These are phyloP conservation scores for Gnatocerus cornutus DNA, from an alignment of 2,888 invertebrate species.

Conservation along the genomic window DNA sequence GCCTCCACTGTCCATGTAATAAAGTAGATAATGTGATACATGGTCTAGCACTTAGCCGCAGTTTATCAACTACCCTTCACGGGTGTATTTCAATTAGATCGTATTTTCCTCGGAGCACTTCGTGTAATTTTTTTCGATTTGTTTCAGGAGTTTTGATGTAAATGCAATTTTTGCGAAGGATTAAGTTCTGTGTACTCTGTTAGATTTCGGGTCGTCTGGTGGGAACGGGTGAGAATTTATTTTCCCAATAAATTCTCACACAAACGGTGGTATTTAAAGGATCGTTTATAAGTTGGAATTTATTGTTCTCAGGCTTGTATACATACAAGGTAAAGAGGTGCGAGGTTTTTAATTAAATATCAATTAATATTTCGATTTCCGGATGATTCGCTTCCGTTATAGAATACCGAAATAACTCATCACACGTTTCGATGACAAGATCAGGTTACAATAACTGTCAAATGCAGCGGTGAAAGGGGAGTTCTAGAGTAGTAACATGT, in stretches of 20 bases:
- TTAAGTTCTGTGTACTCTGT: constrained; percentile 33
- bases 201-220: constrained; percentile 39
- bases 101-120: constrained; percentile 15
- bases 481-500: constrained; percentile 34
- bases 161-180: constrained; percentile 34
- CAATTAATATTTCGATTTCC: constrained; percentile 25
- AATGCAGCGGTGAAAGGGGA: constrained; percentile 23
- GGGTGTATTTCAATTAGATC: constrained; percentile 42
- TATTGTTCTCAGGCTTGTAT: constrained; percentile 35
- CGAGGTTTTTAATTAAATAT: constrained; percentile 32
- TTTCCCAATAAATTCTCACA: constrained; percentile 55
- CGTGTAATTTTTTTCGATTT: background rate
- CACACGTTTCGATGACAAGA: constrained; percentile 20
- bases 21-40: constrained; percentile 55
- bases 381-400: constrained; percentile 9
- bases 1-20: constrained; percentile 45
- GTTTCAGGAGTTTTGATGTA: constrained; percentile 12
- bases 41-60: constrained; percentile 55
- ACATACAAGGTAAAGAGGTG: constrained; percentile 30
- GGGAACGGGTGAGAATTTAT: constrained; percentile 53
- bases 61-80: constrained; percentile 44
- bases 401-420: constrained; percentile 19
- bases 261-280: constrained; percentile 55
- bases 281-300: constrained; percentile 52
- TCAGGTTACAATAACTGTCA: constrained; percentile 46